A percentile compares a stretch with the other conserved stretches of the same genome.
Evolutionary conservation across 1,140 invertebrate genomes (phyloP).

Genomic region (Drosophila lacertosa): DNA sequence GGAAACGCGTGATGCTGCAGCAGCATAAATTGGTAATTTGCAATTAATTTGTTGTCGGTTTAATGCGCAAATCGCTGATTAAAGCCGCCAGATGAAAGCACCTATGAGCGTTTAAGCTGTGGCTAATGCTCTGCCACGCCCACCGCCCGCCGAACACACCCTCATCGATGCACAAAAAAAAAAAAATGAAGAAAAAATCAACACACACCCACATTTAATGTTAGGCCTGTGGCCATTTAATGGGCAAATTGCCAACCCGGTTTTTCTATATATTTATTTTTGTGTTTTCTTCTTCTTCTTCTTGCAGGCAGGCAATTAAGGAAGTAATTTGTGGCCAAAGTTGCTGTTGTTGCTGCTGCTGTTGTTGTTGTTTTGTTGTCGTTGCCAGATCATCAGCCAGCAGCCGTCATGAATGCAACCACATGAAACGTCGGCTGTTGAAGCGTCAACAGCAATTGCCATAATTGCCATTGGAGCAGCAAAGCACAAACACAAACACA

Average conservation of each 20-base stretch:
- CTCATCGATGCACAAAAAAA: background rate
- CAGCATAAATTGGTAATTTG: conserved; percentile 65
- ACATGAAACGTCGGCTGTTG: conserved; percentile 70
- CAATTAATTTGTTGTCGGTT: conserved; percentile 70
- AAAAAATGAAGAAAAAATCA: too few species aligned
- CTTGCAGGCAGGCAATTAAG: conserved; percentile 80
- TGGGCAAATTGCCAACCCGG: conserved; percentile 45
- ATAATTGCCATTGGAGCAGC: conserved; percentile 78
- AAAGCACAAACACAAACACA: conserved; percentile 21
- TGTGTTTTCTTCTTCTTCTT: conserved; percentile 32
- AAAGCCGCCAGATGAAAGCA: conserved; percentile 52
- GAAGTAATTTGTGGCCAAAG: conserved; percentile 71
- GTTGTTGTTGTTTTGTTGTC: conserved; percentile 26
- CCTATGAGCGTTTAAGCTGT: conserved; percentile 53
- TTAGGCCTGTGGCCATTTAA: conserved; percentile 32
- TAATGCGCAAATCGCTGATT: conserved; percentile 70
- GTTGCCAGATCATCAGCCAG: conserved; percentile 52
- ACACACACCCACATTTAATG: conserved; percentile 50
- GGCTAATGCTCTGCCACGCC: conserved; percentile 33
- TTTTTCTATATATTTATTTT: conserved; percentile 29
- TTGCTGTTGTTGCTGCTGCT: conserved; percentile 42
- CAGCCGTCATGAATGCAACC: conserved; percentile 69
- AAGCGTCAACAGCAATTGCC: conserved; percentile 80
- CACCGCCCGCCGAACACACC: background rate
- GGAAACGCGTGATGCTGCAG: conserved; percentile 59